Evolutionary conservation across 1,140 invertebrate genomes (phyloP).

Genomic region (Dendrolimus punctatus): DNA sequence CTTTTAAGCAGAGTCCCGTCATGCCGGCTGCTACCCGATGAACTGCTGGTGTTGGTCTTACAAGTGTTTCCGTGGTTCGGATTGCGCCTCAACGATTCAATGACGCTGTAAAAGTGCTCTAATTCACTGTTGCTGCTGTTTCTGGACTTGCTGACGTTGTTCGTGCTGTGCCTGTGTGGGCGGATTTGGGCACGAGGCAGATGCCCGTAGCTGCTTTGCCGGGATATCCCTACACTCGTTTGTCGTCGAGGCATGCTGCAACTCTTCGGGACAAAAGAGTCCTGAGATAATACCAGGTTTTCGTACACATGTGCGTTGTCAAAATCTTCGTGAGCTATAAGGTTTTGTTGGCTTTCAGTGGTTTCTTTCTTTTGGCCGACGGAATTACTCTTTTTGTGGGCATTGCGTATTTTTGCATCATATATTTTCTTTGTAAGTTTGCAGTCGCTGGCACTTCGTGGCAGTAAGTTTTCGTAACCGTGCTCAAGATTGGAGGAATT

Average conservation of each 20-base stretch:
- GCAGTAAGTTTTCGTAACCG: slow-evolving; percentile 53
- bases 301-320: slow-evolving; percentile 64
- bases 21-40: slow-evolving; percentile 38
- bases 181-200: slow-evolving; percentile 46
- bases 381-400: slow-evolving; percentile 66
- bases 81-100: slow-evolving; percentile 40
- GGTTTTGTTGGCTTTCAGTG: slow-evolving; percentile 64
- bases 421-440: slow-evolving; percentile 48
- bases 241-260: slow-evolving; percentile 64
- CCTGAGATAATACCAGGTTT: slow-evolving; percentile 49
- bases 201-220: slow-evolving; percentile 51
- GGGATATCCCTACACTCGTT: slow-evolving; percentile 31
- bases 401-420: slow-evolving; percentile 38
- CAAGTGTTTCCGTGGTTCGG: slow-evolving; percentile 17
- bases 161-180: slow-evolving; percentile 41
- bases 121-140: slow-evolving; percentile 35
- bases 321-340: slow-evolving; percentile 56
- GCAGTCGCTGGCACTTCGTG: slow-evolving; percentile 58
- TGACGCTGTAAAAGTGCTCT: slow-evolving; percentile 52
- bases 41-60: slow-evolving; percentile 41
- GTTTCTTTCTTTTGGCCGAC: slow-evolving; percentile 58
- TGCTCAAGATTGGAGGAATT: slow-evolving; percentile 29
- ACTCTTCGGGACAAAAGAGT: slow-evolving; percentile 45
- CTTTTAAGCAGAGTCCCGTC: slow-evolving; percentile 10
- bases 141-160: slow-evolving; percentile 38